Conservation (phyloP, 2,113 vertebrate genomes). For the Petroica traversi region DNA sequence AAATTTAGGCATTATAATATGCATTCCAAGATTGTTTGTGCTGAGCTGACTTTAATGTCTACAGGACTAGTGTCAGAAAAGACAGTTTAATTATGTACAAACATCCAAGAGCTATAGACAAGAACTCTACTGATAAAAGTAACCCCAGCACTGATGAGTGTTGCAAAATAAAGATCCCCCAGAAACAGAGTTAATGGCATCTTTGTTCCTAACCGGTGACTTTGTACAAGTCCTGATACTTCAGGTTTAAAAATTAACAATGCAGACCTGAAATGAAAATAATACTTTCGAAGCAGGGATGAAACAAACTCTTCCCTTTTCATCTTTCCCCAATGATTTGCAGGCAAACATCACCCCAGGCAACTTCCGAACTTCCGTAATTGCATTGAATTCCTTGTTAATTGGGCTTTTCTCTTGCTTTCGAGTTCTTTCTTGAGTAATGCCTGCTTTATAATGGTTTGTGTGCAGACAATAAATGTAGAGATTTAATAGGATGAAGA, state of each 20-base stretch:
- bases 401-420: constrained; percentile 29
- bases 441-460: not conserved
- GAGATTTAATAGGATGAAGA: constrained; percentile 11
- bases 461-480: constrained; percentile 17
- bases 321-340: constrained; percentile 1
- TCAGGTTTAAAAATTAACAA: not conserved
- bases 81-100: not conserved
- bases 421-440: not conserved
- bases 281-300: not conserved
- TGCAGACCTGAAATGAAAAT: not conserved
- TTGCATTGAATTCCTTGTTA: constrained; percentile 46
- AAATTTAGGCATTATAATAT: not conserved
- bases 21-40: not conserved
- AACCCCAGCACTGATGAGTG: not conserved
- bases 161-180: not conserved
- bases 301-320: constrained; percentile 22
- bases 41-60: not conserved
- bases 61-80: not conserved
- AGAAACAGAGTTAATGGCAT: not conserved
- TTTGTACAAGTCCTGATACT: not conserved
- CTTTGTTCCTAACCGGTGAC: not conserved
- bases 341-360: constrained; percentile 1
- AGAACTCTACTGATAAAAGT: not conserved
- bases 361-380: constrained; percentile 31
- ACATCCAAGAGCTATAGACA: not conserved